These are phyloP conservation scores for Neoniphon sammara DNA, from an alignment of 2,797 vertebrate genomes.

Conservation along the genomic window DNA sequence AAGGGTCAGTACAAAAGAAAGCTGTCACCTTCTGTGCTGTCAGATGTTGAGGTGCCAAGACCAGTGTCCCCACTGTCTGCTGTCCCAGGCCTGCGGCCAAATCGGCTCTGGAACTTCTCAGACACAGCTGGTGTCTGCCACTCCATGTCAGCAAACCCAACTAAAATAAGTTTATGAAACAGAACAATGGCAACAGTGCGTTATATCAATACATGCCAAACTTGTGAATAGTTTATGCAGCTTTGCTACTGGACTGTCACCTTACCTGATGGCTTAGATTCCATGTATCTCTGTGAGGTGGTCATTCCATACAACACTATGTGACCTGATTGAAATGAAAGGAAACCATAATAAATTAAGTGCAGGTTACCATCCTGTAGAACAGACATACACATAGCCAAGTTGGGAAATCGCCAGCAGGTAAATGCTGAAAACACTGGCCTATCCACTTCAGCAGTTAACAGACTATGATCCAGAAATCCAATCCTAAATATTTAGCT, in stretches of 20 bases:
- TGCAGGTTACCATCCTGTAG: too few relatives aligned
- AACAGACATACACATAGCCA: not conserved
- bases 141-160: constrained; percentile 83
- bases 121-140: constrained; percentile 91
- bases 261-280: constrained; percentile 77
- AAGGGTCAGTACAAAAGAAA: constrained; percentile 43
- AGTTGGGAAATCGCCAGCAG: not conserved
- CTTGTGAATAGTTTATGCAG: not conserved
- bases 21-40: constrained; percentile 89
- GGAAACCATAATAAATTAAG: not conserved
- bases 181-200: constrained; percentile 40
- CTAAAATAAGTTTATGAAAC: constrained; percentile 56
- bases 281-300: constrained; percentile 78
- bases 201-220: constrained; percentile 16
- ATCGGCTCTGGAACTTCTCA: constrained; percentile 86
- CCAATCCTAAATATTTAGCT: not conserved
- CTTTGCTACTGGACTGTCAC: constrained; percentile 9
- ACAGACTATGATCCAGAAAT: not conserved
- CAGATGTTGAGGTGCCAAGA: constrained; percentile 86
- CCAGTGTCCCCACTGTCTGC: constrained; percentile 85
- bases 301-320: constrained; percentile 75
- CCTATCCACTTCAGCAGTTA: too few relatives aligned
- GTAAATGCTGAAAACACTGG: not conserved
- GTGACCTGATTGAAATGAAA: constrained; percentile 49
- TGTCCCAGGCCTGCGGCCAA: constrained; percentile 83